These are phyloP conservation scores for Enteromius viviparus DNA, from an alignment of 2,797 vertebrate species.

Conservation along the genomic window DNA sequence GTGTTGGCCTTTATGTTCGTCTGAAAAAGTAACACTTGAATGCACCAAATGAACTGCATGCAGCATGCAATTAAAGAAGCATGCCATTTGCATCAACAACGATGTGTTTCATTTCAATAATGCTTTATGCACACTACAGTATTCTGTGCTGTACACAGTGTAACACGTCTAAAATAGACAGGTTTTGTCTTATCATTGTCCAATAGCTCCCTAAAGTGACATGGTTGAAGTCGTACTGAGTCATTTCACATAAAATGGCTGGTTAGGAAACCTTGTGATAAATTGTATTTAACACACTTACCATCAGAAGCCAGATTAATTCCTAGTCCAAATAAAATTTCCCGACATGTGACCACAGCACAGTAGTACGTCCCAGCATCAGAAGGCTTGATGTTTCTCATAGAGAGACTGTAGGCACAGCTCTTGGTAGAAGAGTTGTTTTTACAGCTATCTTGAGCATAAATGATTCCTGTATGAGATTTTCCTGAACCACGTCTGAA, in stretches of 20 bases:
- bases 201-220: not conserved
- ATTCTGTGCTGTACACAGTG: not conserved
- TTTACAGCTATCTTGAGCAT: slow-evolving; percentile 49
- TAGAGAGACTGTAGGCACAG: slow-evolving; percentile 63
- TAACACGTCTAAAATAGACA: not conserved
- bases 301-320: slow-evolving; percentile 25
- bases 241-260: not conserved
- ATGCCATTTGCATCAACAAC: not conserved
- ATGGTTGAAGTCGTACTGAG: no score
- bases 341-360: slow-evolving; percentile 61
- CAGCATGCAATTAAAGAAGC: not conserved
- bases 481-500: slow-evolving; percentile 47
- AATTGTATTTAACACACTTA: not conserved
- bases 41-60: not conserved
- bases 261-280: not conserved
- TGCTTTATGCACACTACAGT: not conserved
- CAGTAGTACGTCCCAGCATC: slow-evolving; percentile 69
- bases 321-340: slow-evolving; percentile 44
- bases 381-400: slow-evolving; percentile 45
- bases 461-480: slow-evolving; percentile 44
- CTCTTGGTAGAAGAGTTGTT: not conserved
- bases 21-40: slow-evolving; percentile 19
- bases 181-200: not conserved
- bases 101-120: not conserved
- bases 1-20: not conserved